Base-by-base conservation (phyloP, 2,113 vertebrate genomes). In the Percina caprodes region DNA sequence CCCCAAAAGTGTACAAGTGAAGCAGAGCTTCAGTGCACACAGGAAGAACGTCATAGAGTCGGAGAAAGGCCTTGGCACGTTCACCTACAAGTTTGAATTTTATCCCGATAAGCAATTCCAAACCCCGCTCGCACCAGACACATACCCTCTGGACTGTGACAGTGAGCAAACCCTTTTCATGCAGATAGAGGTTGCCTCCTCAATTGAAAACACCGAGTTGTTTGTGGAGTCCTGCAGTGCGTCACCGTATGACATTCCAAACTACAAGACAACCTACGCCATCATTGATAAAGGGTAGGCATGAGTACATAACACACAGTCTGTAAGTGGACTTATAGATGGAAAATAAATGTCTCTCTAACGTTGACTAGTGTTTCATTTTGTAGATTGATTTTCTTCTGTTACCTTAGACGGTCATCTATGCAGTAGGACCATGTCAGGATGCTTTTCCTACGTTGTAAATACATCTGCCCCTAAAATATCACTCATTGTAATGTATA, bases 211-310 rank as follows among this genome's bases (percentile, higher is more conserved):
- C 82, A 93, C 90, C 0, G 80, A 90, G 86, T 78, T 95, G 74
- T 94, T 95, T 70, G 90, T 95, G 39, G 92, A 94, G 80, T 93
- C 93, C 39, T 95, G 94, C 89, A 87, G 56, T 24, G 94, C 93
- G 19, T 65, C 92, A 2, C 94, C 93, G 0, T 92, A 92, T 3
- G 94, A 90, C 80, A 42, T 11, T 42, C 88, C 93, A 23, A 90
- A 83, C 51, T 91, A 74, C 39, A 63, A 35, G 0, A 33, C 62
- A 4, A 86, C 84, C 18, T 95, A 95, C 74, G 14, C 86, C 80
- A 90, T 95, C 89, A 92, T 95, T 48, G 70, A 87, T 21, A 86
- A 94, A 24, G 95, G 95, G 95, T 95, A 71, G 10, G 74, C 11
- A 62, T 2, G 52, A 73, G n/a, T n/a, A n/a, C n/a, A n/a, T n/a